Base-by-base conservation (phyloP, 2,113 vertebrate genomes). In the Thomomys bottae region DNA sequence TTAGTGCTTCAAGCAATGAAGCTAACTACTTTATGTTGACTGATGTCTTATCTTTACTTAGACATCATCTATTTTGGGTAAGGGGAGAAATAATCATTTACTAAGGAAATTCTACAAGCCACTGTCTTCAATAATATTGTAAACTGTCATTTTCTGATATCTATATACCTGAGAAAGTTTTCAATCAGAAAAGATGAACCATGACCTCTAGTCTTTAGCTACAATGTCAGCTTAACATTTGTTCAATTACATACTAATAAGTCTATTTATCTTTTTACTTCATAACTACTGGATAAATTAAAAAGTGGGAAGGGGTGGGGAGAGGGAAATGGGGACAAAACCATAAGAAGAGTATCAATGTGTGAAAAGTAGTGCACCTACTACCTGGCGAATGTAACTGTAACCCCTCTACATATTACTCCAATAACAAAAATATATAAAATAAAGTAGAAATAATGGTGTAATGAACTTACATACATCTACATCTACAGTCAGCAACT, bases 1-100 rank as follows among this genome's bases (percentile, higher is more conserved):
- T 93, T 32, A 40, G 24, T 80, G 28, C 21, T 63, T 68, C 73
- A 34, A 80, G 14, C 54, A 85, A 95, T 36, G 17, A 70, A 86
- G 76, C 57, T 57, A 77, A 10, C 18, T n/a, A 30, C 20, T 83
- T 59, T 32, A 23, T 61, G 68, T n/a, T 49, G 6, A 45, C n/a
- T 49, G 18, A 61, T 34, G 34, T 76, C 32, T 28, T 73, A 9
- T 54, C 4, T 20, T 89, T 84, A 32, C n/a, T 91, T 63, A 77
- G 76, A 67, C 70, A 15, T 24, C 67, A 83, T 15, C 90, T 23
- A n/a, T 54, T 79, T 24, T 63, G 1, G 59, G 17, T 86, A 23
- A 24, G 49, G 61, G 34, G 89, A 68, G 84, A 67, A 4, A 4
- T 63, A 32, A 7, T 80, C 8, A 14, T 83, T 38, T 21, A 42